Percentiles rank a stretch among this genome's conserved stretches.
These are phyloP conservation scores for Xanthostigma xanthostigma DNA, from an alignment of 2,888 invertebrate species.

Conservation along the genomic window DNA sequence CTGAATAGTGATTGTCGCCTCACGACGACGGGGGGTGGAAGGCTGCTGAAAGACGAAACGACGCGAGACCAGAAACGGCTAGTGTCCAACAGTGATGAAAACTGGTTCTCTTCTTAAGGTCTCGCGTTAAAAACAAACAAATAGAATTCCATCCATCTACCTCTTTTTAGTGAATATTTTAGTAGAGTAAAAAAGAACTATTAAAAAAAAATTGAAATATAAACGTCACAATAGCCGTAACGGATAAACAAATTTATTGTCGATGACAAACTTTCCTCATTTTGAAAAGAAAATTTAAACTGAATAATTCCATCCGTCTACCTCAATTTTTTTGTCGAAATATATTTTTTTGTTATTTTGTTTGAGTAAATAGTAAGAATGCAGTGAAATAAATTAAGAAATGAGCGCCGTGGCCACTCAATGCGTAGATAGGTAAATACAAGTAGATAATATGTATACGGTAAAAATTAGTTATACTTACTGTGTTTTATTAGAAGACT, in stretches of 20 bases:
- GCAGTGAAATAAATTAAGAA: constrained; percentile 11
- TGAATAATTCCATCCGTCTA: constrained; percentile 53
- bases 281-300: constrained; percentile 18
- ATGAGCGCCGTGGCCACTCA: no score
- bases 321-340: constrained; percentile 36
- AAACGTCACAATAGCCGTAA: background rate
- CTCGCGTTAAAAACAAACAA: constrained; percentile 5
- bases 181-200: constrained; percentile 14
- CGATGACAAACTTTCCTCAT: constrained; percentile 12
- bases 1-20: constrained; percentile 20
- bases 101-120: constrained; percentile 8
- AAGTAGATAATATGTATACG: no score
- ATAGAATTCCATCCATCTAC: constrained; percentile 42
- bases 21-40: background rate
- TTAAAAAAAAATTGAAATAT: no score
- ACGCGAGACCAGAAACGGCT: constrained; percentile 13
- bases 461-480: no score
- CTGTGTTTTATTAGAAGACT: no score
- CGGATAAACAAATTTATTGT: background rate
- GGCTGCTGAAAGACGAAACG: background rate
- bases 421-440: no score
- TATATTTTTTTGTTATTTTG: constrained; percentile 8
- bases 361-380: constrained; percentile 4
- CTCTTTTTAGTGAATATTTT: constrained; percentile 23
- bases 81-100: constrained; percentile 11